A percentile compares a stretch with the other conserved stretches of the same genome.
phyloP scores from a whole-genome alignment of 2,888 invertebrate genomes.

The Adelognathus sp. region DNA sequence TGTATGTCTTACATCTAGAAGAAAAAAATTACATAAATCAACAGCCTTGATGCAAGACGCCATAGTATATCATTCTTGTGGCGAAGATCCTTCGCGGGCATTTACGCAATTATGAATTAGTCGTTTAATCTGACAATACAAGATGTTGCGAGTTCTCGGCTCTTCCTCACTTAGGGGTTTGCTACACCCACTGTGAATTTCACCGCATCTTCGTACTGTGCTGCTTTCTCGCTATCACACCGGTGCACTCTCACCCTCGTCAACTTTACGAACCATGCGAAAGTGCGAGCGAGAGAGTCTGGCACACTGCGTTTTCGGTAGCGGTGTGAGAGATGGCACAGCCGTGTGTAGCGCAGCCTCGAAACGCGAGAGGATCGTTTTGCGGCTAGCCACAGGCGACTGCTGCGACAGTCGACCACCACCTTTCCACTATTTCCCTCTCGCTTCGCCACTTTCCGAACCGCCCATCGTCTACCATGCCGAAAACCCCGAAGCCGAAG shows the following conservation, averaged over 20 bases:
- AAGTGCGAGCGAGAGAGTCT: constrained; percentile 17
- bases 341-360: constrained; percentile 33
- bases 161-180: constrained; percentile 54
- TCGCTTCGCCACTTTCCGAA: constrained; percentile 60
- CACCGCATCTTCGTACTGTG: constrained; percentile 48
- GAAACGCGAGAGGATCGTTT: constrained; percentile 65
- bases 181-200: constrained; percentile 36
- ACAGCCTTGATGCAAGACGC: no score
- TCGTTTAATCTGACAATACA: constrained; percentile 80
- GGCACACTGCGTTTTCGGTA: constrained; percentile 48
- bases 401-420: constrained; percentile 74
- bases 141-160: constrained; percentile 75
- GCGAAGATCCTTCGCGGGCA: constrained; percentile 69
- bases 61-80: constrained; percentile 61
- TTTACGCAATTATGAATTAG: constrained; percentile 81
- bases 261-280: constrained; percentile 46
- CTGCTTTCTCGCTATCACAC: constrained; percentile 28
- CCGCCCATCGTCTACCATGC: constrained; percentile 27
- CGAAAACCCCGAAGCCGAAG: constrained; percentile 35
- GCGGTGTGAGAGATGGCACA: constrained; percentile 18
- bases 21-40: background rate
- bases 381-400: constrained; percentile 75
- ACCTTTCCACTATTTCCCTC: constrained; percentile 49
- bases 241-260: constrained; percentile 51
- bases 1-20: no score